These are phyloP conservation scores for Falco rusticolus DNA, from an alignment of 2,797 vertebrate genomes.

Conservation along the genomic window DNA sequence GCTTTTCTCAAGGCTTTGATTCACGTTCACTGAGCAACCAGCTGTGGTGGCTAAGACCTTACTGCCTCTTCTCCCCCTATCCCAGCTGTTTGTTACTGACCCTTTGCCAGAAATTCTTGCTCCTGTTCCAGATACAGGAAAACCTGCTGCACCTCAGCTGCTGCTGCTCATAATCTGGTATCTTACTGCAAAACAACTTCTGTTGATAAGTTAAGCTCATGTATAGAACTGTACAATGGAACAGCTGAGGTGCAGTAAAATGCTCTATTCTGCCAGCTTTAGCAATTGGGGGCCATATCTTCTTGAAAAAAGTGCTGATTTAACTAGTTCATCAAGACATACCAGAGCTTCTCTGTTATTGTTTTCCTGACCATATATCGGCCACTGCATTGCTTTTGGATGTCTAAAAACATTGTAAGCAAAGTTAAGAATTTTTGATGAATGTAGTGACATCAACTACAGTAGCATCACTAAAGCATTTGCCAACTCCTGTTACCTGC, in stretches of 20 bases:
- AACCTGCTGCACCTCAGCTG: slow-evolving; percentile 69
- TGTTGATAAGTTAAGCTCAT: slow-evolving; percentile 22
- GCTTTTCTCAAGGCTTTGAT: background rate
- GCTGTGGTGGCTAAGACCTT: slow-evolving; percentile 50
- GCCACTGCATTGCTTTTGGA: background rate
- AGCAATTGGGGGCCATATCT: background rate
- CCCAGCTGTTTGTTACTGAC: slow-evolving; percentile 66
- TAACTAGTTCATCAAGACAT: background rate
- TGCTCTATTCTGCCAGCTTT: background rate
- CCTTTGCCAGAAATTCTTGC: slow-evolving; percentile 68
- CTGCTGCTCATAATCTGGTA: slow-evolving; percentile 33
- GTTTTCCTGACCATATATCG: background rate
- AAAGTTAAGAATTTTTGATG: background rate
- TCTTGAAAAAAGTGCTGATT: background rate
- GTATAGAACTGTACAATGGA: background rate
- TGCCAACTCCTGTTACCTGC: background rate
- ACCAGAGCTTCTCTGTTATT: background rate
- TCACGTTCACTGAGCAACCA: slow-evolving; percentile 45
- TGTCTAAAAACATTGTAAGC: background rate
- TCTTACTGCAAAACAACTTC: slow-evolving; percentile 39
- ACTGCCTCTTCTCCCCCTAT: slow-evolving; percentile 19
- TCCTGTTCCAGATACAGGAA: slow-evolving; percentile 58
- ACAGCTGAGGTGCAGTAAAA: slow-evolving; percentile 43
- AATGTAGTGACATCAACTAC: background rate
- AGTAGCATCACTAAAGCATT: background rate